Evolutionary conservation across 2,888 invertebrate species (phyloP).

Genomic region (Drosophila koepferae): DNA sequence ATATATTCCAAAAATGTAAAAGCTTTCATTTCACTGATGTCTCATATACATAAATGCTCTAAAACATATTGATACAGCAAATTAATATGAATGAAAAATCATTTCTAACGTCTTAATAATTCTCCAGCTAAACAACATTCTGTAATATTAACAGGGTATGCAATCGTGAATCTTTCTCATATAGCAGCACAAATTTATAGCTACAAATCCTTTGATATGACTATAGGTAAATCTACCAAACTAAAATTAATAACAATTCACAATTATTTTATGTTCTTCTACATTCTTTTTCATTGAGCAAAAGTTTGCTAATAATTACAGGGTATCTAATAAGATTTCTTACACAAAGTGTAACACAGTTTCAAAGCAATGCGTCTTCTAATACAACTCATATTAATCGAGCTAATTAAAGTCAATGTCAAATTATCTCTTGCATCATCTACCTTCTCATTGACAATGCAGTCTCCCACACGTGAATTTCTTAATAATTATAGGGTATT

Average conservation of each 20-base stretch:
- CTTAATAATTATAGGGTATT: conserved; percentile 3
- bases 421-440: neutral
- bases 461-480: neutral
- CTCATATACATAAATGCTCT: no score
- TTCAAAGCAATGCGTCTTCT: neutral
- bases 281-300: neutral
- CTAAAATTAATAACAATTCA: neutral
- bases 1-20: no score
- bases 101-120: no score
- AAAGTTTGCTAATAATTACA: neutral
- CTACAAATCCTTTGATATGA: neutral
- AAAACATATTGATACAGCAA: no score
- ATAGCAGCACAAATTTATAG: no score
- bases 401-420: neutral
- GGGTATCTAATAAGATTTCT: neutral
- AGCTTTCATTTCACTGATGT: no score
- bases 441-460: neutral
- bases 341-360: neutral
- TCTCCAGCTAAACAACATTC: no score
- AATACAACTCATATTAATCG: neutral
- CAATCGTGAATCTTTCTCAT: no score
- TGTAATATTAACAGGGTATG: no score
- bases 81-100: no score
- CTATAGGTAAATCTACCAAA: neutral
- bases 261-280: neutral